Percentiles rank a stretch among this genome's conserved stretches.
phyloP scores from a whole-genome alignment of 2,888 invertebrate species.

The Plemyria rubiginata region DNA sequence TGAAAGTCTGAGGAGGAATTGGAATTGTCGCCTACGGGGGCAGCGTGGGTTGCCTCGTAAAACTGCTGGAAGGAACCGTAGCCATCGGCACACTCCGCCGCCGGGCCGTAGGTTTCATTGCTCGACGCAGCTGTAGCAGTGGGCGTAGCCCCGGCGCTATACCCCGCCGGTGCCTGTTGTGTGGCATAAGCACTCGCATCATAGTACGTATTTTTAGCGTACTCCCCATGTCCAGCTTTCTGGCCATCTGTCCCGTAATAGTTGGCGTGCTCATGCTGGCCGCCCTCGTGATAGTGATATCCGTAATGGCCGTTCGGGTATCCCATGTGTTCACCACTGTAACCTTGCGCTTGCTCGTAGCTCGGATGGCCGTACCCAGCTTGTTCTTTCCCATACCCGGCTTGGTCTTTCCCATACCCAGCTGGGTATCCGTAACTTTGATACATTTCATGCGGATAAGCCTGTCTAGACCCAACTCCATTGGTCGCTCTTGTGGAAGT shows the following conservation, averaged over 20 bases:
- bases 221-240: slow-evolving; percentile 79
- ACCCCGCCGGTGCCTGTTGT: slow-evolving; percentile 61
- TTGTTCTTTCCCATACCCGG: slow-evolving; percentile 78
- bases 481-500: slow-evolving; percentile 69
- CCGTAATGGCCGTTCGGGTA: slow-evolving; percentile 80
- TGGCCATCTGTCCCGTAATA: slow-evolving; percentile 80
- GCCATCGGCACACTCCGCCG: slow-evolving; percentile 85
- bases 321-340: slow-evolving; percentile 73
- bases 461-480: slow-evolving; percentile 69
- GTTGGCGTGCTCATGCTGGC: slow-evolving; percentile 72
- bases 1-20: slow-evolving; percentile 98
- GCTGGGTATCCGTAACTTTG: slow-evolving; percentile 82
- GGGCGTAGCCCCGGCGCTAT: slow-evolving; percentile 50
- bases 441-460: slow-evolving; percentile 80
- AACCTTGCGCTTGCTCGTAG: slow-evolving; percentile 77
- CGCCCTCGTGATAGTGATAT: slow-evolving; percentile 79
- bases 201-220: slow-evolving; percentile 81
- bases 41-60: slow-evolving; percentile 85
- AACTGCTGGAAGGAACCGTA: slow-evolving; percentile 90
- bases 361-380: slow-evolving; percentile 85
- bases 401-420: slow-evolving; percentile 79
- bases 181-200: slow-evolving; percentile 71
- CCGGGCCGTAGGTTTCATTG: slow-evolving; percentile 64
- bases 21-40: slow-evolving; percentile 90
- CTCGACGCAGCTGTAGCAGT: slow-evolving; percentile 64